Conservation (phyloP, 2,113 vertebrate genomes). For the Chionomys nivalis region DNA sequence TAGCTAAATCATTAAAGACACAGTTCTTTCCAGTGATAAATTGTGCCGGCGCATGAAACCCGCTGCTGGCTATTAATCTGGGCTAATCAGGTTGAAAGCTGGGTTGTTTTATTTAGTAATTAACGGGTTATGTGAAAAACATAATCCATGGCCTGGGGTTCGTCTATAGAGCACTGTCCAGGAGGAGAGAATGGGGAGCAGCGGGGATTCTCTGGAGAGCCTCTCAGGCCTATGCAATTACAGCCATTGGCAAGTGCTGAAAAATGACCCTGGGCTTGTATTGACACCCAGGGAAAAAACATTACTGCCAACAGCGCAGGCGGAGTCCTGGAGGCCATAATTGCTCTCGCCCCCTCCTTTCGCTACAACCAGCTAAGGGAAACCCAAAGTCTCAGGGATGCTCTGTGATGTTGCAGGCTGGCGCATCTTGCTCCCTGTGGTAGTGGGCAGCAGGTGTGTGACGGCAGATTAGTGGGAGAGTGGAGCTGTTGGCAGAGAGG, state of each 20-base stretch:
- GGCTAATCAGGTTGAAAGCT: constrained; percentile 93
- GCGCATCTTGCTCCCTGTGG: fast-evolving
- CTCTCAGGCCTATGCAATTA: constrained; percentile 86
- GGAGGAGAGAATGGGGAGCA: constrained; percentile 85
- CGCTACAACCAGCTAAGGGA: constrained; percentile 2
- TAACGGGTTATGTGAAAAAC: constrained; percentile 93
- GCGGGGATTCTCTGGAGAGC: constrained; percentile 84
- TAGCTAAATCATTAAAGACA: constrained; percentile 95
- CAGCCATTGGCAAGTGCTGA: constrained; percentile 83
- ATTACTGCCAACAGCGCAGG: constrained; percentile 73
- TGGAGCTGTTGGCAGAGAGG: neutral
- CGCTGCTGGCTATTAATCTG: constrained; percentile 95
- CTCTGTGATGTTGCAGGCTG: neutral
- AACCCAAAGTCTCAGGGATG: neutral
- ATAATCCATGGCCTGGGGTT: constrained; percentile 88
- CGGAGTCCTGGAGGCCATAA: constrained; percentile 72
- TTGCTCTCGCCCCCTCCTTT: constrained; percentile 74
- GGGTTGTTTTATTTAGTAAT: constrained; percentile 94
- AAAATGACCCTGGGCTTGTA: constrained; percentile 86
- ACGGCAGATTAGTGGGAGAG: neutral
- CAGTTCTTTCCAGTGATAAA: constrained; percentile 95
- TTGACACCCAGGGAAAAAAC: constrained; percentile 82
- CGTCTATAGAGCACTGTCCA: constrained; percentile 86
- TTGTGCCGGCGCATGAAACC: constrained; percentile 91
- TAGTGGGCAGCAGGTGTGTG: neutral